These are phyloP conservation scores for Dendrocincla fuliginosa DNA, from an alignment of 2,797 vertebrate species.

Conservation along the genomic window DNA sequence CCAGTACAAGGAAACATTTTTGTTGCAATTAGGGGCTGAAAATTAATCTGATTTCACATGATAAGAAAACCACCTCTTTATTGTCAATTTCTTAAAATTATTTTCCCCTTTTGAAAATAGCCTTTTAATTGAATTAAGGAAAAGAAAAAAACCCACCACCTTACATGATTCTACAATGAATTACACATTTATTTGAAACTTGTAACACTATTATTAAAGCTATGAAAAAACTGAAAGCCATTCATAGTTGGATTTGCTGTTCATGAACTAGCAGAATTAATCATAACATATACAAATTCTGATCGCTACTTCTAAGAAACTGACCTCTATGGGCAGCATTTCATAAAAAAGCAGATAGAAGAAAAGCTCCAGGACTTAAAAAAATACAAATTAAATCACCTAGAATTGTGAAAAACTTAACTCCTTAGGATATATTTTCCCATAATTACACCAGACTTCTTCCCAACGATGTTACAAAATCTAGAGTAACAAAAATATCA, in stretches of 20 bases:
- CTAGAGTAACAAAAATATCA: background rate
- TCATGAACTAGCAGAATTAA: background rate
- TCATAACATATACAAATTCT: background rate
- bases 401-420: background rate
- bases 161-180: background rate
- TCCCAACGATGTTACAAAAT: background rate
- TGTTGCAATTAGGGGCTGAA: background rate
- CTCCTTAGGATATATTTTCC: background rate
- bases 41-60: background rate
- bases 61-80: background rate
- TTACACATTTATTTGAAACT: background rate
- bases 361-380: background rate
- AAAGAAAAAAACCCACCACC: background rate
- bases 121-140: background rate
- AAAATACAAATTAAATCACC: background rate
- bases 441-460: background rate
- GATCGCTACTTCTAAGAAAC: background rate
- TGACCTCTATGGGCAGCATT: background rate
- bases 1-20: background rate
- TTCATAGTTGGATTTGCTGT: background rate
- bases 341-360: background rate
- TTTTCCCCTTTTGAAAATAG: background rate
- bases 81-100: background rate
- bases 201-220: background rate
- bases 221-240: background rate